Base-by-base conservation (phyloP, 2,888 invertebrate genomes). In the Macaria liturata region DNA sequence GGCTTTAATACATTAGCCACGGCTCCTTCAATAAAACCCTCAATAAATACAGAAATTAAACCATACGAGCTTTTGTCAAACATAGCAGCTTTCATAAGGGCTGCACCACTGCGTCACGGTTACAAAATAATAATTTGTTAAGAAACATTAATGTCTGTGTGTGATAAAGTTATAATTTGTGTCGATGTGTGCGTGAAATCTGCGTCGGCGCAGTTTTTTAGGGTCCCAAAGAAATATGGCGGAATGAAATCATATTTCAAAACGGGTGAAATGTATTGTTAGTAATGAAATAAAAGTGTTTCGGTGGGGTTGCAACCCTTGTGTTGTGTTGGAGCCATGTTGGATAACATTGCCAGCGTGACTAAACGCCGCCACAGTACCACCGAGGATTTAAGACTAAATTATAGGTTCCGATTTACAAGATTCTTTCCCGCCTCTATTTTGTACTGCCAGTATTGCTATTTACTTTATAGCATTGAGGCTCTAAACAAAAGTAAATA, bases 221-320 rank as follows among this genome's bases (percentile, higher is more conserved):
- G 74, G 75, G 75, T 72, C 68, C 64, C 58, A 64, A 66, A 69
- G 72, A 79, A 91, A 86, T 77, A 91, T 91, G 92, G 91, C 91
- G 77, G 82, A 84, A 81, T 84, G 84, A 89, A 91, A 91, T 91
- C 89, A 91, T 88, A 87, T 88, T 90, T 85, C 84, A 86, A 88
- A 90, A 87, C 83, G 89, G 88, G 88, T 88, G 86, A 88, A 89
- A 88, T 86, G 83, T 88, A 84, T 91, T 91, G 90, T 91, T 88
- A 87, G 78, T 88, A 88, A 89, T 87, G 83, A 83, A 88, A 88
- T 86, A 80, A 88, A 86, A 86, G 84, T 88, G 88, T 84, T 87
- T 86, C 82, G 72, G 69, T 69, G 76, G 68, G 72, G 64, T 70
- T 59, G 66, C 56, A 66, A 73, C 80, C 81, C 80, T 75, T 77